Evolutionary conservation across 2,888 invertebrate species (phyloP).

Genomic region (Alcis repandata): DNA sequence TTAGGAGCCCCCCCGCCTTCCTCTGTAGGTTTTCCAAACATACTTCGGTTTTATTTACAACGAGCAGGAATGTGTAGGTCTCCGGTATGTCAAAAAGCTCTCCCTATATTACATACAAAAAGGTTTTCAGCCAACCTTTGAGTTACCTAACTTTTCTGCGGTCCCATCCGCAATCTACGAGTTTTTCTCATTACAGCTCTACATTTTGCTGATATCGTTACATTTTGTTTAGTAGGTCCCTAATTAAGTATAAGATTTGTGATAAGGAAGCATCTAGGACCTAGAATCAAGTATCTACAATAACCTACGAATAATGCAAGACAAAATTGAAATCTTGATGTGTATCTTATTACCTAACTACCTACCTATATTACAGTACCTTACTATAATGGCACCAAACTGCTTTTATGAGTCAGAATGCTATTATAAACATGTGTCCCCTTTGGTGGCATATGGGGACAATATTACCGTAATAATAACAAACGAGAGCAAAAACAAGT

Average conservation of each 20-base stretch:
- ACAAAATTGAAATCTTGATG: neutral
- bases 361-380: neutral
- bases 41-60: conserved; percentile 14
- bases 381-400: neutral
- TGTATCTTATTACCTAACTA: neutral
- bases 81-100: conserved; percentile 10
- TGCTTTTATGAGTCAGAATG: conserved; percentile 11
- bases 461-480: conserved; percentile 37
- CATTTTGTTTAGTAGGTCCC: neutral
- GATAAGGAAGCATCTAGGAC: neutral
- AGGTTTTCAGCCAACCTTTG: conserved; percentile 22
- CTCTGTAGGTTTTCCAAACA: neutral
- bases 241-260: neutral
- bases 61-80: conserved; percentile 13
- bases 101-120: conserved; percentile 21
- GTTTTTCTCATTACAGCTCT: conserved; percentile 13
- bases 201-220: conserved; percentile 6
- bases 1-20: no score
- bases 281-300: neutral
- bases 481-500: conserved; percentile 37
- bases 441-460: conserved; percentile 29
- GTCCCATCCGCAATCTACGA: conserved; percentile 13
- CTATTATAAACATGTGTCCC: conserved; percentile 39
- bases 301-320: no score
- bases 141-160: conserved; percentile 27